These are phyloP conservation scores for Synergus umbraculus DNA, from an alignment of 2,888 invertebrate genomes.

Conservation along the genomic window DNA sequence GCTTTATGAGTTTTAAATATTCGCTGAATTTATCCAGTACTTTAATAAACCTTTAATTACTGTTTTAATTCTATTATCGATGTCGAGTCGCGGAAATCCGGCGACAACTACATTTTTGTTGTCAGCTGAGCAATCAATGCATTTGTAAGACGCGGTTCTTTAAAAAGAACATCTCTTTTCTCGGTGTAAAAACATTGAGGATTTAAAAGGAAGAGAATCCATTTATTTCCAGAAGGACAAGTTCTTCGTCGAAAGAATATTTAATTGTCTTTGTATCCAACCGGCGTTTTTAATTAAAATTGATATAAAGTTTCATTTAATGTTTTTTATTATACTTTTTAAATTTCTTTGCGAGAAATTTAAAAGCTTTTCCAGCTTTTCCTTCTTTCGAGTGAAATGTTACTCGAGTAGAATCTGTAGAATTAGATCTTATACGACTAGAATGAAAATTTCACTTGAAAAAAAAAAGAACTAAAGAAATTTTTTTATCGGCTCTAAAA, in stretches of 20 bases:
- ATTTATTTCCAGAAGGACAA: neutral
- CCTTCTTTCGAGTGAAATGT: too few species aligned
- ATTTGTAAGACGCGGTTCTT: neutral
- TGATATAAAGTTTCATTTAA: neutral
- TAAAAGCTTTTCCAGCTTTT: too few species aligned
- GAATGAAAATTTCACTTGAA: too few species aligned
- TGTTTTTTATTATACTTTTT: neutral
- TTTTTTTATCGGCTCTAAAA: too few species aligned
- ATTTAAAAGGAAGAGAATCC: neutral
- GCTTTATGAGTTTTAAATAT: slow-evolving; percentile 42
- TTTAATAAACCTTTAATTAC: slow-evolving; percentile 41
- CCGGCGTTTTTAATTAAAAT: neutral
- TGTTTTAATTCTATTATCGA: slow-evolving; percentile 8
- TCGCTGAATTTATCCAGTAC: slow-evolving; percentile 22
- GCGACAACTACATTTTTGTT: neutral
- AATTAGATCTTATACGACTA: too few species aligned
- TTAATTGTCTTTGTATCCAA: neutral
- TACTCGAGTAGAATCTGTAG: too few species aligned
- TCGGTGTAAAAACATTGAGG: neutral
- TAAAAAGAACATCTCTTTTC: neutral
- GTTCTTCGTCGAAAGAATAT: neutral
- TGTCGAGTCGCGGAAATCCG: neutral
- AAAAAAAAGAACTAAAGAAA: too few species aligned
- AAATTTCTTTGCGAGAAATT: too few species aligned
- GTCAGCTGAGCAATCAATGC: neutral